phyloP scores from a whole-genome alignment of 2,797 vertebrate genomes.

The Eospalax fontanierii region DNA sequence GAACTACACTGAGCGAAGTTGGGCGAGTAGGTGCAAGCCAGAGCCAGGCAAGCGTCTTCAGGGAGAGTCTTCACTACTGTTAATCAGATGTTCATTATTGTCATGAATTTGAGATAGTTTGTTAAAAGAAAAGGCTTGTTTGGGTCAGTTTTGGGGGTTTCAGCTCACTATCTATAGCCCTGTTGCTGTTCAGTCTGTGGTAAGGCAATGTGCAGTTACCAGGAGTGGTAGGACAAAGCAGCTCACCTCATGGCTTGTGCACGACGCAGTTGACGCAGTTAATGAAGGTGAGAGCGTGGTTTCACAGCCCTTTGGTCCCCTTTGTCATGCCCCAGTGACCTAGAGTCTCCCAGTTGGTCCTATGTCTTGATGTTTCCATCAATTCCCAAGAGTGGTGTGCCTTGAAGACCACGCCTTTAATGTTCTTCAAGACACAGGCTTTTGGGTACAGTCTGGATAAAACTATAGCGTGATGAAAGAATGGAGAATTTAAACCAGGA shows the following conservation, averaged over 20 bases:
- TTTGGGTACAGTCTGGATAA: neutral
- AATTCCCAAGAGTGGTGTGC: neutral
- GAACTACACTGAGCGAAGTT: neutral
- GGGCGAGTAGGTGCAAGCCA: neutral
- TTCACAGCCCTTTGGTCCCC: neutral
- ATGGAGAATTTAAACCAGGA: neutral
- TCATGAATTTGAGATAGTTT: neutral
- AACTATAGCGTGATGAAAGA: neutral
- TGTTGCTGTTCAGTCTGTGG: neutral
- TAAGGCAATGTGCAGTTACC: neutral
- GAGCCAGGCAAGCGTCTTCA: neutral
- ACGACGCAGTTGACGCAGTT: neutral
- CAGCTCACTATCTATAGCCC: neutral
- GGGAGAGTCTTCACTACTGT: neutral
- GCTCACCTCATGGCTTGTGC: neutral
- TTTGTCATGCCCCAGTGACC: neutral
- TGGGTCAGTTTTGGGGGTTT: neutral
- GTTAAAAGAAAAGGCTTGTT: neutral
- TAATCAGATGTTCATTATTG: neutral
- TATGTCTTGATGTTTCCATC: neutral
- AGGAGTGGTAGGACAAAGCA: neutral
- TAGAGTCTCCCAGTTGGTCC: neutral
- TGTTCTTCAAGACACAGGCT: neutral
- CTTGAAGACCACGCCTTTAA: neutral
- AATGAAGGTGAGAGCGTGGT: neutral